A percentile compares a stretch with the other conserved stretches of the same genome.
Conservation (phyloP, 37 sponge, comb jelly and placozoan genomes). For the Cliona cf. orientalis region DNA sequence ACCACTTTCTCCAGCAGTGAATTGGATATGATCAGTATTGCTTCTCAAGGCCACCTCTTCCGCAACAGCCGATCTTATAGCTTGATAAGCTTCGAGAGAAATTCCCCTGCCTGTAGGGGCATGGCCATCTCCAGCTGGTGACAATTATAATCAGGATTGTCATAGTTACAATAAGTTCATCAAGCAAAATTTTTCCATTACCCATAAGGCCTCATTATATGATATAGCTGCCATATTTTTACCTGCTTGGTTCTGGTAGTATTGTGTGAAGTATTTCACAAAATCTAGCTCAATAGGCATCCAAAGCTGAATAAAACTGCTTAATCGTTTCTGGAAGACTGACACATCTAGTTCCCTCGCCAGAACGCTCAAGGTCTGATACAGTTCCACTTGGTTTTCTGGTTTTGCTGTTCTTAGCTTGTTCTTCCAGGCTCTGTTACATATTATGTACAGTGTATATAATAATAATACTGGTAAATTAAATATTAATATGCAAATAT, state of each 20-base stretch:
- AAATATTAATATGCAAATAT: not conserved
- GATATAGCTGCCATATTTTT: no score
- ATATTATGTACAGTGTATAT: not conserved
- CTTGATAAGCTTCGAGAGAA: no score
- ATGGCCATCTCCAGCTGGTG: no score
- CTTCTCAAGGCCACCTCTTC: no score
- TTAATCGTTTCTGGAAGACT: slow-evolving; percentile 12
- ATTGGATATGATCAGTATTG: no score
- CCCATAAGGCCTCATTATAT: no score
- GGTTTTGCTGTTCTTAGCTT: slow-evolving; percentile 17
- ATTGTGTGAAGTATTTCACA: slow-evolving; percentile 13
- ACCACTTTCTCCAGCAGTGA: no score
- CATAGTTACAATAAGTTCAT: no score
- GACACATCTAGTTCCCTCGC: not conserved
- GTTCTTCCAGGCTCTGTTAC: slow-evolving; percentile 31
- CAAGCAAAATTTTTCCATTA: no score
- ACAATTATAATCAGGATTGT: no score
- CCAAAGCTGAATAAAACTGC: slow-evolving; percentile 2
- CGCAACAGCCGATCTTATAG: no score
- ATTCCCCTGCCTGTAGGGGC: no score
- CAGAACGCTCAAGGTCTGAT: slow-evolving; percentile 17
- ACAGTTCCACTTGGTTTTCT: slow-evolving; percentile 11
- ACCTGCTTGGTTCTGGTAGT: slow-evolving; percentile 31
- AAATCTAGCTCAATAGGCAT: slow-evolving; percentile 6
- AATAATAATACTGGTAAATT: not conserved